Percentiles rank a stretch among this genome's conserved stretches.
Evolutionary conservation across 2,113 vertebrate genomes (phyloP).

Genomic region (Gila orcuttii): DNA sequence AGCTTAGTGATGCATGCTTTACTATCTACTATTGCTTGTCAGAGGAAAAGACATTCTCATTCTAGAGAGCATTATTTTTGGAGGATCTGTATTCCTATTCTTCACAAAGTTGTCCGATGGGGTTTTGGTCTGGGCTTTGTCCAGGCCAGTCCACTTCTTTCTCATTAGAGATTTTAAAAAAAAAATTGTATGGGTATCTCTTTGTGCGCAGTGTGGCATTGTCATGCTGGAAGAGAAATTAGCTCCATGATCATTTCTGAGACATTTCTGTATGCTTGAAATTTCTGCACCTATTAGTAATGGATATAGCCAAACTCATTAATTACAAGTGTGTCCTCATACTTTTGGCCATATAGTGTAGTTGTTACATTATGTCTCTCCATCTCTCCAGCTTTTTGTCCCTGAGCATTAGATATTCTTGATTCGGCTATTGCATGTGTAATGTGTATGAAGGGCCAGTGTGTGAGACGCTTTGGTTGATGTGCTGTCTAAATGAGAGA

Average conservation of each 20-base stretch:
- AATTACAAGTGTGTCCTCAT: neutral
- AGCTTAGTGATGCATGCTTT: neutral
- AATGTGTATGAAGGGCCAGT: conserved; percentile 9
- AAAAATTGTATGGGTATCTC: neutral
- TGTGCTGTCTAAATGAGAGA: conserved; percentile 74
- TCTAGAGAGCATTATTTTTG: conserved; percentile 4
- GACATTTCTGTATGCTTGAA: neutral
- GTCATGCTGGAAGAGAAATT: neutral
- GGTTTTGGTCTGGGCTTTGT: neutral
- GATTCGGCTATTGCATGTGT: conserved; percentile 27
- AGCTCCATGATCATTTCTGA: neutral
- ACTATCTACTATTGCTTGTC: neutral
- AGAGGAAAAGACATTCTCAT: neutral
- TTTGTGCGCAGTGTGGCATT: neutral
- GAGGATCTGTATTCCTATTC: neutral
- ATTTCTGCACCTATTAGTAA: neutral
- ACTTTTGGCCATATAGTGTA: neutral
- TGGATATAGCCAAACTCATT: neutral
- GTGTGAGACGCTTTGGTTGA: conserved; percentile 51
- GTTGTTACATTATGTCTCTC: neutral
- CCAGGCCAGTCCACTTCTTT: neutral
- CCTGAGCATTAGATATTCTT: conserved; percentile 57
- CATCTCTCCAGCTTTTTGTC: neutral
- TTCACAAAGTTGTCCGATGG: neutral
- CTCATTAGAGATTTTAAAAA: too few species aligned